Conservation (phyloP, 2,888 invertebrate genomes). For the Synanthedon myopaeformis region DNA sequence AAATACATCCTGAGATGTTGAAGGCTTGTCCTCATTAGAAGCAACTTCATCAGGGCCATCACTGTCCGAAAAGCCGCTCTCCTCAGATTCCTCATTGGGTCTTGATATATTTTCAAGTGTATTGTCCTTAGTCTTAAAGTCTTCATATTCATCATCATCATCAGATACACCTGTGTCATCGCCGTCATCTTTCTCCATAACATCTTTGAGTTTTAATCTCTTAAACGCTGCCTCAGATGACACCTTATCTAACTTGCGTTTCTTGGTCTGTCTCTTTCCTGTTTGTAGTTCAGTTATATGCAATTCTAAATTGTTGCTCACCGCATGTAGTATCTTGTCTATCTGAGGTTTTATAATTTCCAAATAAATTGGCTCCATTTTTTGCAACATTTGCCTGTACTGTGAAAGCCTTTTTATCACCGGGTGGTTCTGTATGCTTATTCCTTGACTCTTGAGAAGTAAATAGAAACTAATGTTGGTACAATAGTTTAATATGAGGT, state of each 20-base stretch:
- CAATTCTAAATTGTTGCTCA: constrained; percentile 51
- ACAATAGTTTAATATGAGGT: constrained; percentile 82
- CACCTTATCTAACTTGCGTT: constrained; percentile 37
- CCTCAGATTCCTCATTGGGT: constrained; percentile 46
- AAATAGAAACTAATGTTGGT: constrained; percentile 89
- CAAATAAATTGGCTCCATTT: constrained; percentile 78
- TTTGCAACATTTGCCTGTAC: constrained; percentile 79
- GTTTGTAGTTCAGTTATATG: constrained; percentile 25
- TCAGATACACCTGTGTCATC: constrained; percentile 58
- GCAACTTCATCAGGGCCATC: constrained; percentile 36
- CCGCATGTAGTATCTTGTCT: constrained; percentile 70
- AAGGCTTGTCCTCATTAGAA: constrained; percentile 36
- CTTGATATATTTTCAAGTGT: constrained; percentile 17
- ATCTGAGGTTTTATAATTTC: constrained; percentile 77
- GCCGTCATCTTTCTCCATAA: constrained; percentile 49
- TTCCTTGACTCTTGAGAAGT: constrained; percentile 81
- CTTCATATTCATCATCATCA: constrained; percentile 51
- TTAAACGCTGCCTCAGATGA: constrained; percentile 32
- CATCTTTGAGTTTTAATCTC: constrained; percentile 52
- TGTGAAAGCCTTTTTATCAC: constrained; percentile 86
- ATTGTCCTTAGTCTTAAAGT: constrained; percentile 30
- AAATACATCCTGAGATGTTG: constrained; percentile 34
- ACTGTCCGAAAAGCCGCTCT: constrained; percentile 59
- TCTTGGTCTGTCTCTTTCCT: constrained; percentile 22
- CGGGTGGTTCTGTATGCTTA: constrained; percentile 86